Evolutionary conservation across 2,888 invertebrate genomes (phyloP), one percentile per base, ranked within the genome.

Genomic region (Drosophila anomalipes): DNA sequence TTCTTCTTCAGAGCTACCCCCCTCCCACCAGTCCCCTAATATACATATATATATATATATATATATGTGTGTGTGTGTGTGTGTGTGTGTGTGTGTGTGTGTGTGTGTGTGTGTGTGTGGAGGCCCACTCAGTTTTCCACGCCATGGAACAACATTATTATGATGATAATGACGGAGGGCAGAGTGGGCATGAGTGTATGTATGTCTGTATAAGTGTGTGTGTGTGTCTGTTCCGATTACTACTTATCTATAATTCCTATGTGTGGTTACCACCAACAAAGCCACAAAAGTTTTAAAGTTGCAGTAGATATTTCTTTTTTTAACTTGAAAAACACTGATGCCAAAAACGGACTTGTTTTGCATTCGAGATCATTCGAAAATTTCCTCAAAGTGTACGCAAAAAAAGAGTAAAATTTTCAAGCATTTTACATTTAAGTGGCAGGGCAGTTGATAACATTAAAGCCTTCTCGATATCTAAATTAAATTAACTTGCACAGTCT

Each of bases 41-140:
- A 41, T 10, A 9, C n/a, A 6, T 19, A n/a, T 41, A 16, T 16
- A 14, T n/a, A n/a, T n/a, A n/a, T n/a, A n/a, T n/a, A n/a, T n/a
- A n/a, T n/a, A n/a, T n/a, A n/a, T 44, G 44, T 14, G n/a, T 44
- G 19, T 22, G 64, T 54, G 49, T 41, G 16, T 30, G 52, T 53
- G 62, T 44, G 44, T 14, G n/a, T 44, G 19, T 22, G 64, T 54
- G 49, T 41, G 16, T 30, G 52, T 53, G 62, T 44, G 44, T 14
- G n/a, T 44, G 19, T 44, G 44, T 14, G n/a, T 44, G 19, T 22
- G 64, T 54, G 49, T 41, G 16, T 30, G 52, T 53, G 62, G 71
- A 76, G 70, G 74, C 79, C 71, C 70, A 62, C 62, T 74, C 70
- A 77, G 63, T 75, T 75, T 75, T 79, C 79, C 79, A 79, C 74